phyloP scores from a whole-genome alignment of 2,888 invertebrate genomes.

The Schizaphis graminum region DNA sequence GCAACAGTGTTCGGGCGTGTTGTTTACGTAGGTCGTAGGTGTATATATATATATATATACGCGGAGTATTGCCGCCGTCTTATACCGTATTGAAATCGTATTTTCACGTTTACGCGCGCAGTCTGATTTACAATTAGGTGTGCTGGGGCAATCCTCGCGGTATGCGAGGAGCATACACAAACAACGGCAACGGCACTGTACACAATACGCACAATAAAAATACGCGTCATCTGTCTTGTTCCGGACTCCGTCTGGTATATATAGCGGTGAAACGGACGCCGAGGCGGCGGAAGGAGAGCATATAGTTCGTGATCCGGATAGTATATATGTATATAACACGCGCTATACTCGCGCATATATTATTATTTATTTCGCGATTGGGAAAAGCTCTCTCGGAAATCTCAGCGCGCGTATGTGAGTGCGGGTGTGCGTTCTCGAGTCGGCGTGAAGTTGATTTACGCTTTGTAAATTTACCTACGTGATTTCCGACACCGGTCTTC shows the following conservation, averaged over 20 bases:
- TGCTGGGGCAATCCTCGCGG: not conserved
- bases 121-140: constrained; percentile 14
- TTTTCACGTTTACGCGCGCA: constrained; percentile 10
- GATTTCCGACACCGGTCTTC: not conserved
- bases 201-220: not conserved
- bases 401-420: not conserved
- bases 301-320: constrained; percentile 3
- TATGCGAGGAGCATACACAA: not conserved
- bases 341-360: not conserved
- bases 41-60: not conserved
- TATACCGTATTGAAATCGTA: constrained; percentile 7
- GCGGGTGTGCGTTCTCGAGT: not conserved
- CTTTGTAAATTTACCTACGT: too few species aligned
- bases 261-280: not conserved
- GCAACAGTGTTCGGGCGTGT: not conserved
- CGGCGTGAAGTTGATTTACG: not conserved
- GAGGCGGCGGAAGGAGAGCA: not conserved
- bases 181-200: not conserved
- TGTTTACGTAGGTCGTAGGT: too few species aligned
- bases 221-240: not conserved
- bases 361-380: not conserved
- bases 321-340: not conserved
- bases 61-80: not conserved
- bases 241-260: not conserved
- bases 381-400: not conserved